Base-by-base conservation (phyloP, 2,888 invertebrate species). In the Watsonalla cultraria region DNA sequence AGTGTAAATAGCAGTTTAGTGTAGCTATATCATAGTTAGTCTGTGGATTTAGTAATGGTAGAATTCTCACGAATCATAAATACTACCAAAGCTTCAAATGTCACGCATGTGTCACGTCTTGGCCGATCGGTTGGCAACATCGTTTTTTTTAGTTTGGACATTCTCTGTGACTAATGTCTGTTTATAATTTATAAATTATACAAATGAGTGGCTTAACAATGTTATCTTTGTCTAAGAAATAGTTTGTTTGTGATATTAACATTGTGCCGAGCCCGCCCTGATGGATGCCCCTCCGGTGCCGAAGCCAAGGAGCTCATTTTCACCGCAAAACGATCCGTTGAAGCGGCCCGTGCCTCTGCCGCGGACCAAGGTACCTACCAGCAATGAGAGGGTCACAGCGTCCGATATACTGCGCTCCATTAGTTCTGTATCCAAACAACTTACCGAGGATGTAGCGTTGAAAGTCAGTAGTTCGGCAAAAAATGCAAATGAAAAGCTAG, bases 291-390 rank as follows among this genome's bases (percentile, higher is more conserved):
- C 87, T 45, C 88, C 88, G n/a, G 78, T 86, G 33, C 88, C 88
- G n/a, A 86, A 84, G 66, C 88, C 88, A 14, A 72, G 88, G 59
- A 83, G 75, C 56, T 72, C 80, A 45, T 66, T 78, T 48, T 57
- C 72, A 51, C 58, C 71, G 35, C 74, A 74, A 59, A 74, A 67
- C 59, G 80, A 82, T 51, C 72, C 82, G 39, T 56, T 68, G 5
- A 90, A 91, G 61, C 86, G 81, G 53, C 93, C 93, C 0, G 83
- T 92, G 9, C 93, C 93, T 11, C 84, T 91, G 37, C 93, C 93
- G 35, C 86, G 93, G 54, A 87, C 84, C 37, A 84, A 80, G 60
- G 58, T 82, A 33, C 76, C 84, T 5, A 56, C 60, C n/a, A 70
- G 59, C 54, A 73, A 67, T 58, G 88, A 87, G 5, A 78, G 78